Conservation (phyloP, 2,113 vertebrate genomes). For the Oceanites oceanicus region DNA sequence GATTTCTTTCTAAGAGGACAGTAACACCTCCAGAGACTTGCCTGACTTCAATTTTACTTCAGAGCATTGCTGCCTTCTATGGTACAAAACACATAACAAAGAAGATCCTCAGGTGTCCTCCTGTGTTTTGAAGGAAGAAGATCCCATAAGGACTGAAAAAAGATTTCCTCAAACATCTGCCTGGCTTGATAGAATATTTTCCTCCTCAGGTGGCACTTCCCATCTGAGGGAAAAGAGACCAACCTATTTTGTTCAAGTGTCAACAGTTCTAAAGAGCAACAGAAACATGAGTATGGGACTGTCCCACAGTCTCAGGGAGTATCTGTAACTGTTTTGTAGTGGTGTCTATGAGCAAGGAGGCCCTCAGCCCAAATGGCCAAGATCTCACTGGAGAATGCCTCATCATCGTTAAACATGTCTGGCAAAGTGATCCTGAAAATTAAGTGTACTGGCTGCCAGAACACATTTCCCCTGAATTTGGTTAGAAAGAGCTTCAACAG, state of each 20-base stretch:
- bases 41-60: not conserved
- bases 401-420: conserved; percentile 25
- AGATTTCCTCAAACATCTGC: not conserved
- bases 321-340: not conserved
- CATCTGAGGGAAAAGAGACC: not conserved
- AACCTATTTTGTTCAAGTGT: not conserved
- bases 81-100: not conserved
- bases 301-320: not conserved
- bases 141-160: not conserved
- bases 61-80: not conserved
- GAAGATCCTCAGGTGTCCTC: not conserved
- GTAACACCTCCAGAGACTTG: not conserved
- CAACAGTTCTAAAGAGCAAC: not conserved
- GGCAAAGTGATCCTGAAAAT: conserved; percentile 30
- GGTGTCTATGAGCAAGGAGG: not conserved
- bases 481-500: conserved; percentile 33
- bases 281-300: not conserved
- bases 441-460: conserved; percentile 6
- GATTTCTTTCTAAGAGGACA: not conserved
- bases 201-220: not conserved
- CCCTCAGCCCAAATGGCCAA: not conserved
- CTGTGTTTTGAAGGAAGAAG: not conserved
- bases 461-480: not conserved
- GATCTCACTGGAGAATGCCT: conserved; percentile 3
- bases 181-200: not conserved